Conservation (phyloP, 2,888 invertebrate species). For the Proisotoma minuta region DNA sequence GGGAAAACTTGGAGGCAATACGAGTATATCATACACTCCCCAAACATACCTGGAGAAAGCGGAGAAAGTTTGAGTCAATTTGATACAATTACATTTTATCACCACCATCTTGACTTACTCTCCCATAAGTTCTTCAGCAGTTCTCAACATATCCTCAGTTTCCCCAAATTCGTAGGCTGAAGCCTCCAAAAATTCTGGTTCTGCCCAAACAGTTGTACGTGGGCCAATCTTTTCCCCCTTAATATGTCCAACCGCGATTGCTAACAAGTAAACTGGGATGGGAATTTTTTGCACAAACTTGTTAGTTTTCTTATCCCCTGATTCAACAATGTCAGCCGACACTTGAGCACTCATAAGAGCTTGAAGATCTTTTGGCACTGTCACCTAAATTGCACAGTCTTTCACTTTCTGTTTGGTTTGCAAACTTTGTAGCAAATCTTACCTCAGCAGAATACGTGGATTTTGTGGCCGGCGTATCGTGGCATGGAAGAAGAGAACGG, state of each 20-base stretch:
- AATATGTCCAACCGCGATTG: constrained; percentile 79
- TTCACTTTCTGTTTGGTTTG: constrained; percentile 38
- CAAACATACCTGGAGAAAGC: constrained; percentile 65
- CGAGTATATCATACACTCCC: constrained; percentile 82
- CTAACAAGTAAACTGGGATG: constrained; percentile 83
- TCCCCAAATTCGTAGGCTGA: constrained; percentile 85
- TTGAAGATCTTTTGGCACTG: constrained; percentile 67
- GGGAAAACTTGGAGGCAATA: constrained; percentile 89
- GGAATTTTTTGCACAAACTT: constrained; percentile 72
- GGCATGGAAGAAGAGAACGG: constrained; percentile 34
- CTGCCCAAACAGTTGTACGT: constrained; percentile 82
- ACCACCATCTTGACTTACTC: constrained; percentile 23
- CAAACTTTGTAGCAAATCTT: constrained; percentile 18
- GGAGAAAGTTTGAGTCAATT: neutral
- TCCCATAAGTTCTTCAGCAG: constrained; percentile 79
- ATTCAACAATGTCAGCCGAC: constrained; percentile 53
- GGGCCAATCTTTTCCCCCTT: constrained; percentile 71
- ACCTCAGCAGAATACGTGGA: constrained; percentile 71
- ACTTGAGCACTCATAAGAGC: constrained; percentile 84
- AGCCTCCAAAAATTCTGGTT: constrained; percentile 73
- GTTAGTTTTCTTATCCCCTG: constrained; percentile 42
- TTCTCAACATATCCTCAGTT: constrained; percentile 73
- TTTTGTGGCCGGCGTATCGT: constrained; percentile 78
- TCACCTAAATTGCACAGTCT: constrained; percentile 56
- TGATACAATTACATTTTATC: neutral